Evolutionary conservation across 2,113 vertebrate genomes (phyloP).

Genomic region (Zapus hudsonius): DNA sequence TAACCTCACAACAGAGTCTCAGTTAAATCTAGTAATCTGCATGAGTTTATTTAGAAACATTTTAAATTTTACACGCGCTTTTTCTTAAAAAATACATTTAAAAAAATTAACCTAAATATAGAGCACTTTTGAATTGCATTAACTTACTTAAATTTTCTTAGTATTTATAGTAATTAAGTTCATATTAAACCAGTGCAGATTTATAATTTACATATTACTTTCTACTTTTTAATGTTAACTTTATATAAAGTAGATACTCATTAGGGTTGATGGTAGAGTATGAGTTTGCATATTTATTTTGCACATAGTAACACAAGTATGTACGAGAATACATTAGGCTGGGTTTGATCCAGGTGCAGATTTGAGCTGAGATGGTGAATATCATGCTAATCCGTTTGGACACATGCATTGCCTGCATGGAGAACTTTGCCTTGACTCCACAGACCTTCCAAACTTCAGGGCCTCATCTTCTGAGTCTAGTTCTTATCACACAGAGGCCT

Average conservation of each 20-base stretch:
- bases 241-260: neutral
- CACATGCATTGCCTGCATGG: accelerated
- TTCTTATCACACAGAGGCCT: neutral
- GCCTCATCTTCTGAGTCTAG: neutral
- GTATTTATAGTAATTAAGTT: neutral
- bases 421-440: neutral
- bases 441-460: neutral
- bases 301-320: neutral
- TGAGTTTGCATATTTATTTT: neutral
- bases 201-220: neutral
- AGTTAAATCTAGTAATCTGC: neutral
- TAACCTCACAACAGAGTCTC: neutral
- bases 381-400: neutral
- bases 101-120: neutral
- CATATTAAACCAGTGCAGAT: neutral
- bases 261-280: neutral
- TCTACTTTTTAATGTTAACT: neutral
- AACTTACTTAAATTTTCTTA: neutral
- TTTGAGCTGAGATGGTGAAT: neutral
- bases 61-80: neutral
- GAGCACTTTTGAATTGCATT: neutral
- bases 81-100: neutral
- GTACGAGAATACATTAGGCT: neutral
- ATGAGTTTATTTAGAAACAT: neutral
- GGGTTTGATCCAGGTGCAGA: neutral